Evolutionary conservation across 2,888 invertebrate species (phyloP).

Genomic region (Macrophya annulata): DNA sequence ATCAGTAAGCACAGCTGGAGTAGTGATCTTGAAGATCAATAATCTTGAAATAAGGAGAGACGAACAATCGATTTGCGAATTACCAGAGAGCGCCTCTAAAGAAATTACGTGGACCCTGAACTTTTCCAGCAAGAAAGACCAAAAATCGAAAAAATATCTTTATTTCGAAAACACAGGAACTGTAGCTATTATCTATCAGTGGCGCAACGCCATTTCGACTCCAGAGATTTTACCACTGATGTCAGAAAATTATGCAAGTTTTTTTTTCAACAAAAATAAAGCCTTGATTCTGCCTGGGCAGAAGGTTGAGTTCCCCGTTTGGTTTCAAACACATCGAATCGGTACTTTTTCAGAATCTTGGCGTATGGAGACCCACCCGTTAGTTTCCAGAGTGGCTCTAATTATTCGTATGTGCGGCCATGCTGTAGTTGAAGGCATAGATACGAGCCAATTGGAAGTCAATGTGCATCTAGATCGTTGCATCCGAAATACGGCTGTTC

Average conservation of each 20-base stretch:
- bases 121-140: slow-evolving; percentile 59
- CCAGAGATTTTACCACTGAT: not conserved
- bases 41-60: slow-evolving; percentile 65
- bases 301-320: slow-evolving; percentile 78
- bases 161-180: slow-evolving; percentile 81
- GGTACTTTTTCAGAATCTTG: slow-evolving; percentile 80
- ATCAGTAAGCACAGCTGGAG: slow-evolving; percentile 47
- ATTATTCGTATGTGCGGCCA: slow-evolving; percentile 66
- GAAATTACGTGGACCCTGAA: slow-evolving; percentile 64
- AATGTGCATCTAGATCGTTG: slow-evolving; percentile 63
- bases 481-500: slow-evolving; percentile 62
- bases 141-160: slow-evolving; percentile 66
- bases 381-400: slow-evolving; percentile 64
- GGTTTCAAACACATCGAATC: slow-evolving; percentile 79
- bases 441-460: slow-evolving; percentile 53
- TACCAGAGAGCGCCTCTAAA: not conserved
- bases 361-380: slow-evolving; percentile 80
- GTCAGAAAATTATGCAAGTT: slow-evolving; percentile 76
- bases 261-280: slow-evolving; percentile 83
- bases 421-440: not conserved
- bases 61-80: slow-evolving; percentile 3
- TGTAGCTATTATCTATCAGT: slow-evolving; percentile 80
- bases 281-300: slow-evolving; percentile 81
- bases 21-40: slow-evolving; percentile 66
- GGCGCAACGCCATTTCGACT: slow-evolving; percentile 72